Conservation (phyloP, 2,888 invertebrate species). For the Yponomeuta evonymella region DNA sequence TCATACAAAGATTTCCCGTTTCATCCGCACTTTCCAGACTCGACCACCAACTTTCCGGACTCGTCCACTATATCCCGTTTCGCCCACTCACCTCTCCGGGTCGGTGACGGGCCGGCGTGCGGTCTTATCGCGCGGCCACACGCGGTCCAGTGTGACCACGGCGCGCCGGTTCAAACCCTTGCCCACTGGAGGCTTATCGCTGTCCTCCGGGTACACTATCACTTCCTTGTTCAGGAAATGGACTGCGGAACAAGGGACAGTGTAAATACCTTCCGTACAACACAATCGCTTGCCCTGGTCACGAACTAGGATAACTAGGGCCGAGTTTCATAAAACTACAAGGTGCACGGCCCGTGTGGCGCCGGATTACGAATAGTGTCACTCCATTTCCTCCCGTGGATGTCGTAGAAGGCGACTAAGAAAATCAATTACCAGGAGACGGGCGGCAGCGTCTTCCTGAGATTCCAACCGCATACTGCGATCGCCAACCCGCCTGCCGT, state of each 20-base stretch:
- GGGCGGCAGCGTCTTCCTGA: too few relatives aligned
- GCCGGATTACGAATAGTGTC: too few relatives aligned
- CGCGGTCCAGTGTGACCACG: constrained; percentile 93
- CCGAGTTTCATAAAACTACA: too few relatives aligned
- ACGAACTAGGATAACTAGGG: too few relatives aligned
- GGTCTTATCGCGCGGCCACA: constrained; percentile 95
- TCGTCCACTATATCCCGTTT: not conserved
- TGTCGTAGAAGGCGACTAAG: too few relatives aligned
- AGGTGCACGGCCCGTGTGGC: too few relatives aligned
- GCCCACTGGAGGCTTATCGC: constrained; percentile 91
- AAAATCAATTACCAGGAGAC: too few relatives aligned
- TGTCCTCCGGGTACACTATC: constrained; percentile 94
- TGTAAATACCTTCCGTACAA: not conserved
- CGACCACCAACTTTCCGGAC: not conserved
- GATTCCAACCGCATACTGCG: too few relatives aligned
- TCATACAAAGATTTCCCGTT: not conserved
- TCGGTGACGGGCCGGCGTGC: constrained; percentile 87
- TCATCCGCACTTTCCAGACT: not conserved
- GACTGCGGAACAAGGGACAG: constrained; percentile 4
- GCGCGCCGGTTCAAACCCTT: constrained; percentile 92
- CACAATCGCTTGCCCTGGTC: not conserved
- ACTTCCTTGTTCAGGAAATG: constrained; percentile 96
- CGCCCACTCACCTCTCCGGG: constrained; percentile 76
- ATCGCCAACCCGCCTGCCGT: too few relatives aligned
- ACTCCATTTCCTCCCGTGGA: too few relatives aligned